Percentiles rank a stretch among this genome's conserved stretches.
phyloP scores from a whole-genome alignment of 1,140 invertebrate genomes.

The Zaprionus inermis region DNA sequence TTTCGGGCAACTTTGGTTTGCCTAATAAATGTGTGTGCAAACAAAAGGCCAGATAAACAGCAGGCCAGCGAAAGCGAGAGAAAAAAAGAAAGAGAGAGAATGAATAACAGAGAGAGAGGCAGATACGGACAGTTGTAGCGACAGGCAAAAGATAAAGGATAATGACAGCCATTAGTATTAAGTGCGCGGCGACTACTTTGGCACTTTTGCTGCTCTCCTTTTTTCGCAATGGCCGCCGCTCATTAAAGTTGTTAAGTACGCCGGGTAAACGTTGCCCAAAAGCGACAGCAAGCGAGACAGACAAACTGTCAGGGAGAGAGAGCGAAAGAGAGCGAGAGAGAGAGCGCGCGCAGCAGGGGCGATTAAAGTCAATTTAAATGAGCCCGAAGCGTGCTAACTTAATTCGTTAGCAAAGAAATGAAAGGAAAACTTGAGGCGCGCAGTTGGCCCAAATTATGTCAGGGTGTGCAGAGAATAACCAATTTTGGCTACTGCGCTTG shows the following conservation, averaged over 20 bases:
- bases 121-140: slow-evolving; percentile 68
- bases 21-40: slow-evolving; percentile 80
- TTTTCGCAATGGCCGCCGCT: slow-evolving; percentile 44
- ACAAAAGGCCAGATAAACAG: slow-evolving; percentile 74
- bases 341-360: slow-evolving; percentile 12
- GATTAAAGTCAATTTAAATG: slow-evolving; percentile 77
- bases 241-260: slow-evolving; percentile 83
- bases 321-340: not conserved
- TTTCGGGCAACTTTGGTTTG: slow-evolving; percentile 58
- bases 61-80: slow-evolving; percentile 2
- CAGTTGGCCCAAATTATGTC: slow-evolving; percentile 33
- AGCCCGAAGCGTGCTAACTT: slow-evolving; percentile 58
- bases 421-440: slow-evolving; percentile 9
- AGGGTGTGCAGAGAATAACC: not conserved
- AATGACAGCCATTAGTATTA: slow-evolving; percentile 83
- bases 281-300: not conserved
- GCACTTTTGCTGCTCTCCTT: slow-evolving; percentile 30
- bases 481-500: not conserved
- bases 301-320: not conserved
- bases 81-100: slow-evolving; percentile 9
- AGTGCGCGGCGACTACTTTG: slow-evolving; percentile 78
- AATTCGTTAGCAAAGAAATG: slow-evolving; percentile 52
- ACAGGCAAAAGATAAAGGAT: slow-evolving; percentile 80
- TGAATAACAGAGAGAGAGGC: slow-evolving; percentile 1
- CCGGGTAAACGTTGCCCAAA: slow-evolving; percentile 65